phyloP scores from a whole-genome alignment of 2,797 vertebrate genomes.

The Denticeps clupeoides region DNA sequence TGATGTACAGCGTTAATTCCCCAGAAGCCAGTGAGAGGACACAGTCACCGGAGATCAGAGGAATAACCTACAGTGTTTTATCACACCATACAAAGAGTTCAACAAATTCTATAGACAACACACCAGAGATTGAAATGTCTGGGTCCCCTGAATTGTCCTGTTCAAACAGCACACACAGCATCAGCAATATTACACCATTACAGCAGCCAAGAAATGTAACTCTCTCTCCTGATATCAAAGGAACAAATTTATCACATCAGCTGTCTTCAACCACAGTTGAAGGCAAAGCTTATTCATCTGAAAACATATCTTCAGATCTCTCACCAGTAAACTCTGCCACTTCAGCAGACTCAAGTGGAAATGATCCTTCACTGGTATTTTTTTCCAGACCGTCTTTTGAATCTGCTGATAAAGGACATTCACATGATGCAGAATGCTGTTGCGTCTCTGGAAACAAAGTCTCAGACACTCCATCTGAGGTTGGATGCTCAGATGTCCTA shows the following conservation, averaged over 20 bases:
- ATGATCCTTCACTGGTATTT: not conserved
- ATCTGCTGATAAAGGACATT: not conserved
- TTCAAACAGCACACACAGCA: conserved; percentile 4
- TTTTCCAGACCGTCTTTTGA: conserved; percentile 41
- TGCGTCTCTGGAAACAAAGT: too few relatives aligned
- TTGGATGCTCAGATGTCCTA: too few relatives aligned
- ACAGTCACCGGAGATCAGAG: conserved; percentile 3
- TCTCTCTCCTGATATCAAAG: not conserved
- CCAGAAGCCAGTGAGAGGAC: conserved; percentile 11
- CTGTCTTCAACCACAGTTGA: not conserved
- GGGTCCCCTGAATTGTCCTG: conserved; percentile 1
- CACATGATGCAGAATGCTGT: too few relatives aligned
- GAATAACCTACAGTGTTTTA: not conserved
- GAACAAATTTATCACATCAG: not conserved
- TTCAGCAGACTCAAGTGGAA: not conserved
- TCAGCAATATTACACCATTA: conserved; percentile 8
- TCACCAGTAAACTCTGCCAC: not conserved
- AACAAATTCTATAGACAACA: conserved; percentile 11
- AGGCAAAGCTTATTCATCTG: not conserved
- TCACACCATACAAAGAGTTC: conserved; percentile 14
- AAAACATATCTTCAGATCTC: not conserved
- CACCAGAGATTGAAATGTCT: not conserved
- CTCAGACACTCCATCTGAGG: too few relatives aligned
- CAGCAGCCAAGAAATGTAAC: not conserved
- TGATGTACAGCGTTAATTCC: not conserved